A percentile compares a stretch with the other conserved stretches of the same genome.
These are phyloP conservation scores for Cephus pygmeus DNA, from an alignment of 2,888 invertebrate species.

Conservation along the genomic window DNA sequence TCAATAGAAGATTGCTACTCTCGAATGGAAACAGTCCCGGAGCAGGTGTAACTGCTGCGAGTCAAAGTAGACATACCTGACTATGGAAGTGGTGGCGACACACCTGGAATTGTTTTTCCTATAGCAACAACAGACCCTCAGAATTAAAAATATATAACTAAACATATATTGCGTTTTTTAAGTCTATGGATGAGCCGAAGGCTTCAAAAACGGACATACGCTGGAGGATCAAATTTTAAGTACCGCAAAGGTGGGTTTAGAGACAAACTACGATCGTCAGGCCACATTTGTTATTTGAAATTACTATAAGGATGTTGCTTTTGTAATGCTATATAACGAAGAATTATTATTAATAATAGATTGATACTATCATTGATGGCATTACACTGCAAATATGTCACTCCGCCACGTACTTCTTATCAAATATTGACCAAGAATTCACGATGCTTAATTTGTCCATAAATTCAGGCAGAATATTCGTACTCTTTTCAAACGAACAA, in stretches of 20 bases:
- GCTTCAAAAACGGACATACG: slow-evolving; percentile 26
- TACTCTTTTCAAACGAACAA: slow-evolving; percentile 29
- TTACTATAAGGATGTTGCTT: background rate
- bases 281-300: background rate
- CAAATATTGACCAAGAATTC: background rate
- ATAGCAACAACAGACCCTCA: slow-evolving; percentile 57
- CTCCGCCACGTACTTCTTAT: background rate
- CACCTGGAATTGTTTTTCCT: slow-evolving; percentile 57
- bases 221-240: background rate
- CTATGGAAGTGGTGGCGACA: slow-evolving; percentile 63
- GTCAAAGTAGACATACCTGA: slow-evolving; percentile 63
- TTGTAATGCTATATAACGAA: background rate
- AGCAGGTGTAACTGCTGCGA: slow-evolving; percentile 68
- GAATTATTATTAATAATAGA: background rate
- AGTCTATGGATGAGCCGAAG: slow-evolving; percentile 29
- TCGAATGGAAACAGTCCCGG: slow-evolving; percentile 59
- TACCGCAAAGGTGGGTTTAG: background rate
- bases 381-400: background rate
- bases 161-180: slow-evolving; percentile 22
- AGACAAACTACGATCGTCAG: background rate
- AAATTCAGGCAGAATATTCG: slow-evolving; percentile 26
- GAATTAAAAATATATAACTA: slow-evolving; percentile 53
- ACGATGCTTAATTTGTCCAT: background rate
- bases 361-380: background rate
- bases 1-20: slow-evolving; percentile 66